phyloP scores from a whole-genome alignment of 2,797 vertebrate genomes.

The Steatocranus sp. region DNA sequence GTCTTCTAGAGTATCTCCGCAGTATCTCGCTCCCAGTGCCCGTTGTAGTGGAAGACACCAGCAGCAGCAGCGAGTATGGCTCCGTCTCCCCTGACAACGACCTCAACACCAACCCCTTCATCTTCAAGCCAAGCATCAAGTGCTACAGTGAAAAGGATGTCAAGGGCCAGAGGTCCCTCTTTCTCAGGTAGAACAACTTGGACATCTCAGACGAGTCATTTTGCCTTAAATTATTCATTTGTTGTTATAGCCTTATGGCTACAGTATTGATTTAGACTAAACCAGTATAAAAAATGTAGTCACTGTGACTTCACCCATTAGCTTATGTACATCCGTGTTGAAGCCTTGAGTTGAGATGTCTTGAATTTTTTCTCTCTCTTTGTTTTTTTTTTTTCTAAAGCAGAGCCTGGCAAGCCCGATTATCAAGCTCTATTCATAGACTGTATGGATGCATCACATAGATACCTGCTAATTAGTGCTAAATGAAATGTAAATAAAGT shows the following conservation, averaged over 20 bases:
- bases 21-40: slow-evolving; percentile 96
- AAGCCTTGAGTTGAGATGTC: not conserved
- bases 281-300: not conserved
- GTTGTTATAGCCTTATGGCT: not conserved
- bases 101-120: slow-evolving; percentile 91
- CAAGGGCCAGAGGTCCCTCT: slow-evolving; percentile 87
- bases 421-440: not conserved
- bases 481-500: not conserved
- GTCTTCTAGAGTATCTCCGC: slow-evolving; percentile 85
- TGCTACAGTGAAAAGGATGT: slow-evolving; percentile 91
- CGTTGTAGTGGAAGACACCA: slow-evolving; percentile 95
- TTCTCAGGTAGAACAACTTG: slow-evolving; percentile 82
- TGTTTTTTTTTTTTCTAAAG: not conserved
- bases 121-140: slow-evolving; percentile 91
- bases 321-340: not conserved
- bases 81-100: slow-evolving; percentile 97
- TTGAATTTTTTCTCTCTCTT: not conserved
- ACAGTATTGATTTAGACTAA: not conserved
- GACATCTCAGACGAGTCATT: not conserved
- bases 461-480: not conserved
- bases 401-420: not conserved
- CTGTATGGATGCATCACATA: not conserved
- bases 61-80: slow-evolving; percentile 96
- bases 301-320: not conserved
- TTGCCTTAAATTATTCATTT: not conserved